Evolutionary conservation across 2,888 invertebrate species (phyloP).

Genomic region (Nephrotoma guestfalica): DNA sequence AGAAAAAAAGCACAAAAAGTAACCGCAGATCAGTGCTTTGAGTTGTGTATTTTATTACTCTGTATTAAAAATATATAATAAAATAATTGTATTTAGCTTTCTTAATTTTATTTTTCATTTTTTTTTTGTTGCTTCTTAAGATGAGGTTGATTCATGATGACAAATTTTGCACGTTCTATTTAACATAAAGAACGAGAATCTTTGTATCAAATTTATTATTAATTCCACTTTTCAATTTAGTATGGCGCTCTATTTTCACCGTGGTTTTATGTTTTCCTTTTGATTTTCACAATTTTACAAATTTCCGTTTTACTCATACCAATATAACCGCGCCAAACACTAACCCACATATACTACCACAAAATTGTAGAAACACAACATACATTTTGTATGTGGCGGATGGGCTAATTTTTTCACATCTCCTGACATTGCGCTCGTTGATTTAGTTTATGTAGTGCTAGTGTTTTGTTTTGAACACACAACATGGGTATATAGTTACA

Average conservation of each 20-base stretch:
- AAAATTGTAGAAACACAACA: not conserved
- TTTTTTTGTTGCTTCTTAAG: not conserved
- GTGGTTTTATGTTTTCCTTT: not conserved
- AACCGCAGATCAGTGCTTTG: not conserved
- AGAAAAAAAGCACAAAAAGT: not conserved
- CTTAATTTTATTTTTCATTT: not conserved
- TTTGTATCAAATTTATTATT: not conserved
- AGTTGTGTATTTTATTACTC: not conserved
- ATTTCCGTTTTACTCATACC: not conserved
- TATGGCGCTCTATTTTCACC: not conserved
- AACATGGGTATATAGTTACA: not conserved
- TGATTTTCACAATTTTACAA: not conserved
- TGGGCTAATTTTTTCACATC: not conserved
- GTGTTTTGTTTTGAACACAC: not conserved
- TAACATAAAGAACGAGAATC: not conserved
- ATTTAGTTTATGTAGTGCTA: not conserved
- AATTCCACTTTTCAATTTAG: not conserved
- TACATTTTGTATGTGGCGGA: not conserved
- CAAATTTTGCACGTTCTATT: not conserved
- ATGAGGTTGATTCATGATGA: not conserved
- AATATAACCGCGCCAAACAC: not conserved
- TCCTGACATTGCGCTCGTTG: not conserved
- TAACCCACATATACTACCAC: not conserved
- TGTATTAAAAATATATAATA: not conserved
- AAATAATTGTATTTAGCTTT: not conserved